These are phyloP conservation scores for Lethenteron camtschaticum DNA, from an alignment of 2,113 vertebrate genomes.

Conservation along the genomic window DNA sequence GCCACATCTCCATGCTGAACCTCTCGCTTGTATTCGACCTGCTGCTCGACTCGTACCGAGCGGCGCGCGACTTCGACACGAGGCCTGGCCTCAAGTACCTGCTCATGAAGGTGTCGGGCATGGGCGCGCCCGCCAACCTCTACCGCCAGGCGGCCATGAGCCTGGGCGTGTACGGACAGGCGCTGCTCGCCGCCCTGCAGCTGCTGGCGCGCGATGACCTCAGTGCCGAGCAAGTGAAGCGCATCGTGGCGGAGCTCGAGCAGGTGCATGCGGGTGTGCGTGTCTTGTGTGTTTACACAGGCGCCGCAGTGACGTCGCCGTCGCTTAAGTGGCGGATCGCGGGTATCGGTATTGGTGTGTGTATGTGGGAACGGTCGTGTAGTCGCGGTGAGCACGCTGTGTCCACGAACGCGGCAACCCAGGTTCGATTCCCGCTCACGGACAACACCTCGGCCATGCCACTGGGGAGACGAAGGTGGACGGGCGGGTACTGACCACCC, in stretches of 20 bases:
- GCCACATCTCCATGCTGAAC: constrained; percentile 91
- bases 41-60: constrained; percentile 77
- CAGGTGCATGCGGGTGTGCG: constrained; percentile 26
- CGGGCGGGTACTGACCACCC: too few species aligned
- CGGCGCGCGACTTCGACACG: constrained; percentile 76
- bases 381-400: too few species aligned
- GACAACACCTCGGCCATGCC: too few species aligned
- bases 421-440: too few species aligned
- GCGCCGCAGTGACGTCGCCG: too few species aligned
- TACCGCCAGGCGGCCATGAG: constrained; percentile 93
- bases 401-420: too few species aligned
- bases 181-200: constrained; percentile 47
- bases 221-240: constrained; percentile 67
- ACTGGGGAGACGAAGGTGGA: too few species aligned
- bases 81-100: constrained; percentile 81
- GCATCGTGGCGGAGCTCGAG: constrained; percentile 64
- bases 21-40: constrained; percentile 83
- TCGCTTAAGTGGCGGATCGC: too few species aligned
- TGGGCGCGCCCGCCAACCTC: constrained; percentile 67
- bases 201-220: constrained; percentile 61
- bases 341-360: too few species aligned
- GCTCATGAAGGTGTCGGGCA: constrained; percentile 84
- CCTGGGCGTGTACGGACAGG: constrained; percentile 84
- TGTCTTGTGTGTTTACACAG: too few species aligned
- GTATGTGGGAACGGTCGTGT: too few species aligned